Evolutionary conservation across 2,113 vertebrate genomes (phyloP), one percentile per base, ranked within the genome.

Genomic region (Lagopus muta): DNA sequence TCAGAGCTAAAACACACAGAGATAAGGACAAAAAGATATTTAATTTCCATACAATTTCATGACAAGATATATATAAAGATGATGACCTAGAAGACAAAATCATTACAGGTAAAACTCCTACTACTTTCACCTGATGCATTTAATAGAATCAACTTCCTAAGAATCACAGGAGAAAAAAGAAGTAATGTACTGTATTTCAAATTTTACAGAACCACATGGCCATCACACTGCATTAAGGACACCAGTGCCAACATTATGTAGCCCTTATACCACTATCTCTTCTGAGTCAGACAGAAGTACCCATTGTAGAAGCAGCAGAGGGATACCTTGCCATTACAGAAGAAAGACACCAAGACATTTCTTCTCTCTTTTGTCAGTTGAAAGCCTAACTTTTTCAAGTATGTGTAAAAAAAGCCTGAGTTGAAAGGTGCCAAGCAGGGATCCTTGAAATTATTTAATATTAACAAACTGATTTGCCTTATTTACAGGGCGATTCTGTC

Each of bases 1-100:
- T 74, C 34, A 75, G 94, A 95, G 74, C 94, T 97, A 93, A 84
- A 97, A 96, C 38, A 97, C 78, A 96, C 19, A 55, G 74, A 79
- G 10, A 38, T 64, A n/a, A 95, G 45, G 74, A n/a, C 32, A 79
- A 66, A 78, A 87, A 72, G 42, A 61, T 74, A 67, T 61, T 74
- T 78, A 62, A 60, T 89, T 66, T 76, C 75, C 21, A 79, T 43
- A 64, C 19, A 69, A 91, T 57, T 30, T 62, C 27, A 45, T 72
- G 42, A 89, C 17, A 77, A 61, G 58, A 55, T 69, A 80, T n/a
- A 55, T 13, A 40, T 40, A 67, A 67, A 69, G 58, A 77, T 62
- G 22, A 86, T 24, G 4, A 1, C 1, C 4, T 16, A 74, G n/a
- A 65, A 70, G 3, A 50, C 22, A 76, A 82, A 64, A 81, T 45